Evolutionary conservation across 2,888 invertebrate genomes (phyloP).

Genomic region (Oxytorus armatus): DNA sequence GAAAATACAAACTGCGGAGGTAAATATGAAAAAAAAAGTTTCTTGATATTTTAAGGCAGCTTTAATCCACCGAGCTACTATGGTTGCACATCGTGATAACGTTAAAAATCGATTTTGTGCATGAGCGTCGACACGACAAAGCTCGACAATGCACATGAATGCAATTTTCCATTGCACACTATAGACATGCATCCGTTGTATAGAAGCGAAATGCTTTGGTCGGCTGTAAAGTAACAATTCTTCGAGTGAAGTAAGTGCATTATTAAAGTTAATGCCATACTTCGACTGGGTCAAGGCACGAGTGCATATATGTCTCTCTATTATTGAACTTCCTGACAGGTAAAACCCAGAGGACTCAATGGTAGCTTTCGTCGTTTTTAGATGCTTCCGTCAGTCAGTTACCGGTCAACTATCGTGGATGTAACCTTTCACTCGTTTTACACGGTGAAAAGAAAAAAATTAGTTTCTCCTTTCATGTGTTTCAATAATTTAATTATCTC

Average conservation of each 20-base stretch:
- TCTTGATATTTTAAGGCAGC: conserved; percentile 9
- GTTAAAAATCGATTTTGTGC: conserved; percentile 75
- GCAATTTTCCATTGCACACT: conserved; percentile 56
- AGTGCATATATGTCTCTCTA: conserved; percentile 15
- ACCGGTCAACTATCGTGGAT: conserved; percentile 48
- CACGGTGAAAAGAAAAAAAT: conserved; percentile 19
- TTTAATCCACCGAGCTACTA: conserved; percentile 76
- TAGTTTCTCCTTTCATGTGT: conserved; percentile 47
- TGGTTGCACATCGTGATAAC: conserved; percentile 78
- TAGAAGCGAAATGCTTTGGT: conserved; percentile 24
- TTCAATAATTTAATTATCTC: conserved; percentile 9
- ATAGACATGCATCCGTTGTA: conserved; percentile 37
- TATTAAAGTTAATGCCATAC: conserved; percentile 56
- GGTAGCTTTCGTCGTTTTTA: conserved; percentile 44
- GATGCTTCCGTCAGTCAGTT: conserved; percentile 62
- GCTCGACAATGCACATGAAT: conserved; percentile 49
- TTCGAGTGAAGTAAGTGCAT: conserved; percentile 44
- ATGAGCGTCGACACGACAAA: conserved; percentile 39
- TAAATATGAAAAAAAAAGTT: background rate
- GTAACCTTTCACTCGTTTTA: conserved; percentile 20
- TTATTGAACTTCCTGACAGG: conserved; percentile 61
- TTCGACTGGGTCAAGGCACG: conserved; percentile 69
- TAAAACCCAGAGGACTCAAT: conserved; percentile 12
- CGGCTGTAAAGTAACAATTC: conserved; percentile 39
- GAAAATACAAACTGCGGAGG: background rate